These are phyloP conservation scores for Odocoileus virginianus DNA, from an alignment of 2,113 vertebrate genomes.

Conservation along the genomic window DNA sequence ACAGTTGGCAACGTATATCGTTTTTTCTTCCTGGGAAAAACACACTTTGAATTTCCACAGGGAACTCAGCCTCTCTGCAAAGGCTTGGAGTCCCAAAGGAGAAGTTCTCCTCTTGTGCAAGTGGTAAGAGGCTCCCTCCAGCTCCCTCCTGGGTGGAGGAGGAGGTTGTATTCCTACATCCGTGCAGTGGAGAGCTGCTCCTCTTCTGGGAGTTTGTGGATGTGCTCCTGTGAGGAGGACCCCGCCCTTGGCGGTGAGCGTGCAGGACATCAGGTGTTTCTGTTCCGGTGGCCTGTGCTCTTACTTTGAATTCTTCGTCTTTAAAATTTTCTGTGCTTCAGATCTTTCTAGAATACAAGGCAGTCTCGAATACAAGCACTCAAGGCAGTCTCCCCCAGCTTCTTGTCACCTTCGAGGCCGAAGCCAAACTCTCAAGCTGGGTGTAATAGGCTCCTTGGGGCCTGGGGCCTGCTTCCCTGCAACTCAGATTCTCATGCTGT, in stretches of 20 bases:
- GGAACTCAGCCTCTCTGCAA: neutral
- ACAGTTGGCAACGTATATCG: neutral
- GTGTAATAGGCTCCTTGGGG: neutral
- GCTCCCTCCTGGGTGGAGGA: neutral
- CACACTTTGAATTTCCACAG: neutral
- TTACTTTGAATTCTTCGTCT: neutral
- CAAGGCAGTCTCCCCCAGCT: neutral
- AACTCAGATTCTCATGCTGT: neutral
- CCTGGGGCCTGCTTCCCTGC: neutral
- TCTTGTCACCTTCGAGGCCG: neutral
- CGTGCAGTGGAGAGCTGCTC: fast-evolving
- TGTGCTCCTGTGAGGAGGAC: neutral
- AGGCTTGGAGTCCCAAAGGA: neutral
- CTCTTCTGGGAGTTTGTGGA: neutral
- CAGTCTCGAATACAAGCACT: neutral
- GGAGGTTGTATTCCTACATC: neutral
- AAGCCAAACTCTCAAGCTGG: neutral
- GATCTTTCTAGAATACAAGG: neutral
- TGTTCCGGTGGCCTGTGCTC: neutral
- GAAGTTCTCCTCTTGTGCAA: neutral
- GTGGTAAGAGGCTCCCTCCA: neutral
- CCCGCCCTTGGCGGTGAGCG: neutral
- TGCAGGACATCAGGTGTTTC: neutral
- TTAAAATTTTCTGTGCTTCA: neutral
- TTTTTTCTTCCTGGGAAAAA: neutral